Base-by-base conservation (phyloP, 1,140 invertebrate genomes). In the Neuroterus valhalla region DNA sequence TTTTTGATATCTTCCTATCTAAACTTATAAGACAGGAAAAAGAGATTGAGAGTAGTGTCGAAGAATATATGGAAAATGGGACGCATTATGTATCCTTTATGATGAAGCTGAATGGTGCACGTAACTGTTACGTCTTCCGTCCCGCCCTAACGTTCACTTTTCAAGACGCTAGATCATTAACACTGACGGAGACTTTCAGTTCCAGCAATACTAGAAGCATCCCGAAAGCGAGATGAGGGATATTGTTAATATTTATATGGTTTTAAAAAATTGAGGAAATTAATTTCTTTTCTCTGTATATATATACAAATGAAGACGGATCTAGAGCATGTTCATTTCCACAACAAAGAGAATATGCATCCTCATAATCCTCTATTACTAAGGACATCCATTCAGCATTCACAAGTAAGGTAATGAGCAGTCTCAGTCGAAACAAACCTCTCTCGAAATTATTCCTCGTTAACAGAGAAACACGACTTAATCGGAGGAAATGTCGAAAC, bases 381-480 rank as follows among this genome's bases (percentile, higher is more conserved):
- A 42, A 43, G 50, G 43, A 55, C 44, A 66, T 50, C 44, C 55
- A 69, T 71, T 74, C 42, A 38, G 45, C 68, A 44, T 48, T 66
- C 68, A 69, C 38, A 45, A 46, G 8, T 21, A 26, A 38, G 21
- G 76, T 80, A 83, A 83, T 74, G 74, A 83, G 76, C 69, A 43
- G 71, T 77, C 77, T 81, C 78, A 79, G 81, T 78, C 77, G 68
- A 74, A 74, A 78, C 74, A 77, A 75, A 79, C 74, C 69, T 76
- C 71, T 70, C 76, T 80, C 68, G 79, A 81, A 78, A 83, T 77
- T 74, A 68, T 80, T 80, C 74, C 73, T 68, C 55, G 23, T 52
- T 52, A 23, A 10, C 50, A 52, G 19, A 21, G 62, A 21, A 15
- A 68, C 5, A 42, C 17, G 19, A 42, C 19, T 43, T 5, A n/a